These are phyloP conservation scores for Drosophila infuscata DNA, from an alignment of 2,888 invertebrate species.

Conservation along the genomic window DNA sequence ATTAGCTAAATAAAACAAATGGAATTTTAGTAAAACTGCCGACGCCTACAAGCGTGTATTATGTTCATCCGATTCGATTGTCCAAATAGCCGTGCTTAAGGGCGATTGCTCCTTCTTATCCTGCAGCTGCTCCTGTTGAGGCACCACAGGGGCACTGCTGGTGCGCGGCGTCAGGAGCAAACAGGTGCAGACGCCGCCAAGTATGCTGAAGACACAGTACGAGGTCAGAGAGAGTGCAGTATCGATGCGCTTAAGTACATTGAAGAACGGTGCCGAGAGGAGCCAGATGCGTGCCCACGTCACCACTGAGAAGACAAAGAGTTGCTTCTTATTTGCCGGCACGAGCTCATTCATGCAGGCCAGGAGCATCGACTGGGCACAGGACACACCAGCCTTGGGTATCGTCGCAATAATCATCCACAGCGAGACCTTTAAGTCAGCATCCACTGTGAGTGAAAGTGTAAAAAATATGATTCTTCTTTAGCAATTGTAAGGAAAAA, in stretches of 20 bases:
- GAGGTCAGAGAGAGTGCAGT: constrained; percentile 82
- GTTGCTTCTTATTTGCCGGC: constrained; percentile 82
- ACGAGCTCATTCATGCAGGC: constrained; percentile 85
- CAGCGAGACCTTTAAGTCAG: constrained; percentile 78
- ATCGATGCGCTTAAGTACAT: constrained; percentile 82
- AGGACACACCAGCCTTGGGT: constrained; percentile 84
- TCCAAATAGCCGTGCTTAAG: constrained; percentile 71
- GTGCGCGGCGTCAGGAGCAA: constrained; percentile 75
- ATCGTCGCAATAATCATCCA: constrained; percentile 85
- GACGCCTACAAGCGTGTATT: constrained; percentile 67
- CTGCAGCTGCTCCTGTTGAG: constrained; percentile 29
- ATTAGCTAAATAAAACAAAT: constrained; percentile 38
- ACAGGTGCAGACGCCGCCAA: constrained; percentile 83
- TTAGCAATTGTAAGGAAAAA: too few relatives aligned
- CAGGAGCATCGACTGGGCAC: constrained; percentile 84
- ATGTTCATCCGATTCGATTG: constrained; percentile 71
- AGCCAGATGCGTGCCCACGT: constrained; percentile 84
- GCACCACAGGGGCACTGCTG: constrained; percentile 42
- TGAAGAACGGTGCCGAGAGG: constrained; percentile 84
- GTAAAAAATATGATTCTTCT: neutral
- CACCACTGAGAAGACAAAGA: constrained; percentile 84
- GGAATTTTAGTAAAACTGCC: neutral
- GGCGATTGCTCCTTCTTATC: constrained; percentile 70
- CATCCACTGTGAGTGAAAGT: constrained; percentile 70
- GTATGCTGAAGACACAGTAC: constrained; percentile 80